phyloP scores from a whole-genome alignment of 2,797 vertebrate species.

The Enteromius unitaeniatus region DNA sequence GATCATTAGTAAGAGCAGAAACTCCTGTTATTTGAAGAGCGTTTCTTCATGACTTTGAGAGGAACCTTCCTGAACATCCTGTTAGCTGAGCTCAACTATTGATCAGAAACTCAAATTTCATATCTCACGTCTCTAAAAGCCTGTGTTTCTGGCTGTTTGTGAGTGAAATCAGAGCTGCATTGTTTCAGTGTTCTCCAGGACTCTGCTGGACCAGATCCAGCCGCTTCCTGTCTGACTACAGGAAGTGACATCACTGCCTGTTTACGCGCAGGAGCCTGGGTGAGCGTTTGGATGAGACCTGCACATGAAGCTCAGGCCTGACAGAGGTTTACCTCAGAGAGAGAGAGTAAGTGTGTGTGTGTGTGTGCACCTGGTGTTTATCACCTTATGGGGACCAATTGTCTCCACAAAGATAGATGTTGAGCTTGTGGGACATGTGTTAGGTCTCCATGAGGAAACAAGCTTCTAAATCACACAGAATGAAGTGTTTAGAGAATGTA shows the following conservation, averaged over 20 bases:
- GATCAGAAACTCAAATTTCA: background rate
- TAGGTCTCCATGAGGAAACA: too few relatives aligned
- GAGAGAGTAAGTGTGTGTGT: background rate
- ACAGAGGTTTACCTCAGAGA: background rate
- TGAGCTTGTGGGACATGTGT: too few relatives aligned
- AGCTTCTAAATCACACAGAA: too few relatives aligned
- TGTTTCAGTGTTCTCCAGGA: slow-evolving; percentile 65
- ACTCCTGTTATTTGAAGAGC: background rate
- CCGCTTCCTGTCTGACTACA: slow-evolving; percentile 62
- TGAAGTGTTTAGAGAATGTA: too few relatives aligned
- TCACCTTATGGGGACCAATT: too few relatives aligned
- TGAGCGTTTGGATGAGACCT: slow-evolving; percentile 37
- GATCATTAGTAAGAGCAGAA: background rate
- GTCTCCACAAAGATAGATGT: too few relatives aligned
- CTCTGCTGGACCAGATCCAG: slow-evolving; percentile 55
- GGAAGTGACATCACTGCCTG: slow-evolving; percentile 80
- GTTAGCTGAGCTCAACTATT: background rate
- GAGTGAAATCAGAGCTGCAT: slow-evolving; percentile 55
- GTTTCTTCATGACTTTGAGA: background rate
- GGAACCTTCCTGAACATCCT: background rate
- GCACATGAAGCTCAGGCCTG: background rate
- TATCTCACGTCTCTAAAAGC: background rate
- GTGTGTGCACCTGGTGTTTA: too few relatives aligned
- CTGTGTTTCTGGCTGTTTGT: background rate
- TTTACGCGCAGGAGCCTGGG: slow-evolving; percentile 70